Evolutionary conservation across 2,797 vertebrate species (phyloP).

Genomic region (Sebastes glaucus): DNA sequence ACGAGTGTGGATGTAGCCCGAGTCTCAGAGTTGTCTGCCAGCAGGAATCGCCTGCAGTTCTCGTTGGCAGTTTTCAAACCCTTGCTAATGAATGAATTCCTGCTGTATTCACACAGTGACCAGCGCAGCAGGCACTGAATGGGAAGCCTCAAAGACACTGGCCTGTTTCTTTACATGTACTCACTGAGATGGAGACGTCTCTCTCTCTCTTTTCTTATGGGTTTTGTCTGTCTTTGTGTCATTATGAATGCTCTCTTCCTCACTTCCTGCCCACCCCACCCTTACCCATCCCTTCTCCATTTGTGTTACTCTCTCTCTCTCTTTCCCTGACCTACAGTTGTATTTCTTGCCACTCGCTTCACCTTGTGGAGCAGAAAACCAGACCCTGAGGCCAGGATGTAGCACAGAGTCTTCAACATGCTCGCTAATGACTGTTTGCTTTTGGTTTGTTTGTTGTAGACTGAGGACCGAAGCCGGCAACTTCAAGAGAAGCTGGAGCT

Average conservation of each 20-base stretch:
- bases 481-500: constrained; percentile 95
- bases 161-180: constrained; percentile 39
- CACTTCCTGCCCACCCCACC: constrained; percentile 43
- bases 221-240: constrained; percentile 48
- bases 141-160: constrained; percentile 44
- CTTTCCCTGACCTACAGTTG: neutral
- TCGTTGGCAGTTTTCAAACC: constrained; percentile 32
- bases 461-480: constrained; percentile 93
- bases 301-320: neutral
- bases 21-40: neutral
- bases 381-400: neutral
- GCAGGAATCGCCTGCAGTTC: constrained; percentile 56
- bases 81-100: constrained; percentile 41
- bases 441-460: constrained; percentile 73
- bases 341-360: neutral
- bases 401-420: neutral
- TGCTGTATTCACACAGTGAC: constrained; percentile 49
- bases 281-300: constrained; percentile 4
- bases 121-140: constrained; percentile 53
- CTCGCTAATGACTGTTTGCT: constrained; percentile 11
- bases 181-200: constrained; percentile 54
- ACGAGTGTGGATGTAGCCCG: too few species aligned
- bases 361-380: neutral
- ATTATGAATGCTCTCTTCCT: constrained; percentile 52
- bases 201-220: constrained; percentile 29